A percentile compares a stretch with the other conserved stretches of the same genome.
Evolutionary conservation across 2,797 vertebrate species (phyloP).

Genomic region (Typhlichthys subterraneus): DNA sequence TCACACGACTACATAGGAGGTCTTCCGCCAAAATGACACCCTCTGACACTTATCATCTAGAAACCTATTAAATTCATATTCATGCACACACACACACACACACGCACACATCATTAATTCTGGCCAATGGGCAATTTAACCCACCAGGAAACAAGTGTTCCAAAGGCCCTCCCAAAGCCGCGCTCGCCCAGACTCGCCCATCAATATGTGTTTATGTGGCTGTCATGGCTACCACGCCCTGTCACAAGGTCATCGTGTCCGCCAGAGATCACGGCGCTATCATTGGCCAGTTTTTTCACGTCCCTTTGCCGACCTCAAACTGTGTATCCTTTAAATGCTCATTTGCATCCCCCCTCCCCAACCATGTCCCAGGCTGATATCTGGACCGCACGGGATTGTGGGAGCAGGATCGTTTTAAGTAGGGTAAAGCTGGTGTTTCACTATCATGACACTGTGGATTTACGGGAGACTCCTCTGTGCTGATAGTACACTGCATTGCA

Average conservation of each 20-base stretch:
- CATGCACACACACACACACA: neutral
- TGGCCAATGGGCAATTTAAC: conserved; percentile 33
- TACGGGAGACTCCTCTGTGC: conserved; percentile 55
- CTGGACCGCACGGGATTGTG: conserved; percentile 44
- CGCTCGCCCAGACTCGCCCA: conserved; percentile 53
- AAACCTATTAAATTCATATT: neutral
- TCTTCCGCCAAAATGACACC: conserved; percentile 3
- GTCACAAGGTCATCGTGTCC: conserved; percentile 24
- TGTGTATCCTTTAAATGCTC: conserved; percentile 39
- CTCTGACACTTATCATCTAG: conserved; percentile 29
- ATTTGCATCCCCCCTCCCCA: conserved; percentile 41
- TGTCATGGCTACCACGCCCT: conserved; percentile 42
- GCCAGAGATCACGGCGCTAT: conserved; percentile 36
- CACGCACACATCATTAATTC: conserved; percentile 45
- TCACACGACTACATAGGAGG: conserved; percentile 6
- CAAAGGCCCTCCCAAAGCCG: conserved; percentile 40
- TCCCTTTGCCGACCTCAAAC: conserved; percentile 42
- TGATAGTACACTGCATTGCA: conserved; percentile 50
- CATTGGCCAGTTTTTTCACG: conserved; percentile 24
- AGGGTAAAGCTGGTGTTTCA: conserved; percentile 62
- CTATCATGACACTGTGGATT: conserved; percentile 63
- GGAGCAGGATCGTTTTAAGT: conserved; percentile 60
- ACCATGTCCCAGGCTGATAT: conserved; percentile 45
- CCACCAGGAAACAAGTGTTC: conserved; percentile 45
- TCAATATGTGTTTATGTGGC: conserved; percentile 63